Evolutionary conservation across 2,888 invertebrate species (phyloP), one percentile per base, ranked within the genome.

Genomic region (Slavum lentiscoides): DNA sequence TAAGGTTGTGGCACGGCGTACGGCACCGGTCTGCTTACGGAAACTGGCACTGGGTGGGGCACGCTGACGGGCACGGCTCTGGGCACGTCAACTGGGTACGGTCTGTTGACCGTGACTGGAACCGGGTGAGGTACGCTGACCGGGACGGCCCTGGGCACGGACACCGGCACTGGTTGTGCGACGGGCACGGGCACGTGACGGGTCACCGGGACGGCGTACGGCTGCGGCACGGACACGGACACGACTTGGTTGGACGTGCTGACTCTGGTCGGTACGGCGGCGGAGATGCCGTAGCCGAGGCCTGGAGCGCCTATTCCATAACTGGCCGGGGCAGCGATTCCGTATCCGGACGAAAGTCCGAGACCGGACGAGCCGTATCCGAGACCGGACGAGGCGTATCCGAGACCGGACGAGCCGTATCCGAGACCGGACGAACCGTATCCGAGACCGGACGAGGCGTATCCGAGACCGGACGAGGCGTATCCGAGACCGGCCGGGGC

Each of bases 41-140:
- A 1, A 15, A 70, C 69, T 55, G 84, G 84, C 2, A 83, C 83
- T 11, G 84, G 84, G 7, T 83, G 83, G 11, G 84, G 84, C 23
- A 84, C 83, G 43, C 77, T 82, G 37, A 84, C 84, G 9, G 84
- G 84, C 0, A 84, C 84, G 6, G 84, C 83, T 21, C 84, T 82
- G 64, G 84, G 84, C 17, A 84, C 83, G 7, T 83, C 83, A 2
- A 84, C 83, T 17, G 82, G 83, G 70, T 83, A 83, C 11, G 83
- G 83, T 68, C 59, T 82, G 61, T 84, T 84, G 3, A 84, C 83
- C 15, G 82, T 80, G 13, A 84, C 84, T 5, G 84, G 83, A 19
- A 83, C 83, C 7, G 84, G 84, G 23, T 83, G 83, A 17, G 83
- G 83, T n/a, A 88, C 86, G 23, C 87, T 86, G 15, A 88, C 88